phyloP scores from a whole-genome alignment of 1,140 invertebrate genomes.

The Brachionus calyciflorus region DNA sequence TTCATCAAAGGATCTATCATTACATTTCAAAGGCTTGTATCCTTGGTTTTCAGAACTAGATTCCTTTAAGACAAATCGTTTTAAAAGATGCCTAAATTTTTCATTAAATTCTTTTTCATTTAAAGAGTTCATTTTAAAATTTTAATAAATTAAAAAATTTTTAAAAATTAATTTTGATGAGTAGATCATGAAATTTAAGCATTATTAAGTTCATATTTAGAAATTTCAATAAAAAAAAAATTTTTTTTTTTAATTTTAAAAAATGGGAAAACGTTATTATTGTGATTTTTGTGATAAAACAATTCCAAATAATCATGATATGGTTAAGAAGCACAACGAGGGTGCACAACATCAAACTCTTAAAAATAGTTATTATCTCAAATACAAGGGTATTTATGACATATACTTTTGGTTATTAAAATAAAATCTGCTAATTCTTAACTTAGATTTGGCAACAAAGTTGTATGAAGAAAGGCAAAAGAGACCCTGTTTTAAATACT shows the following conservation, averaged over 20 bases:
- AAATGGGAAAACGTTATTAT: constrained; percentile 45
- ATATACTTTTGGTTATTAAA: background rate
- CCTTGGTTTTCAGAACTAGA: background rate
- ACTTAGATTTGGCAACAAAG: constrained; percentile 4
- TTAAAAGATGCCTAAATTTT: background rate
- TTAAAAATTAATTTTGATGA: background rate
- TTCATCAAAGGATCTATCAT: background rate
- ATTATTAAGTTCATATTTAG: too few relatives aligned
- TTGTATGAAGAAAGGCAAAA: constrained; percentile 31
- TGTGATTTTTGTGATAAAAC: constrained; percentile 46
- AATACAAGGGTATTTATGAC: constrained; percentile 16
- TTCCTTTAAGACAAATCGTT: background rate
- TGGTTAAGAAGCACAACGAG: constrained; percentile 25
- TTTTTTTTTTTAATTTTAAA: too few relatives aligned
- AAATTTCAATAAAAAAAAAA: too few relatives aligned
- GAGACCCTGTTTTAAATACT: constrained; percentile 12
- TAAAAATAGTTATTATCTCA: background rate
- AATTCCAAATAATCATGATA: constrained; percentile 8
- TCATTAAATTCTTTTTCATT: constrained; percentile 18
- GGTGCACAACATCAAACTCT: constrained; percentile 13
- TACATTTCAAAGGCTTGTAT: background rate
- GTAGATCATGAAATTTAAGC: too few relatives aligned
- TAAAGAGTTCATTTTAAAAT: background rate
- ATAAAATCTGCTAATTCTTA: background rate
- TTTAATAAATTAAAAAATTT: background rate